A percentile compares a stretch with the other conserved stretches of the same genome.
These are phyloP conservation scores for Tinamus guttatus DNA, from an alignment of 2,113 vertebrate genomes.

Conservation along the genomic window DNA sequence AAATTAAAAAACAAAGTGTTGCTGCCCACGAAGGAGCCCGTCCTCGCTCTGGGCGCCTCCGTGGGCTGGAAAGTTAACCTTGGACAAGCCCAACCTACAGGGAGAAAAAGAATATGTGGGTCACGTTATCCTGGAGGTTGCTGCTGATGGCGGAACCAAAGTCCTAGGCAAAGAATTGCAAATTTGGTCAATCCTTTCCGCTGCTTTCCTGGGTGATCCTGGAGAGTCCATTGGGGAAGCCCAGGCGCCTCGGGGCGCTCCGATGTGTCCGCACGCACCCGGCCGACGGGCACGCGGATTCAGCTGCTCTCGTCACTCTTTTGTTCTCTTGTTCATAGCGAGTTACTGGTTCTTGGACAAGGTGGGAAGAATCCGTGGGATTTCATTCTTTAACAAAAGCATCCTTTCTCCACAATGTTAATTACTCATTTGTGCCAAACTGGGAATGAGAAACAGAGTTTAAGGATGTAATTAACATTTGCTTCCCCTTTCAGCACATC, in stretches of 20 bases:
- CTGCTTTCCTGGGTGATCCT: background rate
- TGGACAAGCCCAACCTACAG: background rate
- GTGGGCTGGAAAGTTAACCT: background rate
- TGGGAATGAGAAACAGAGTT: background rate
- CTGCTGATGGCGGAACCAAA: background rate
- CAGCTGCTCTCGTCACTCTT: background rate
- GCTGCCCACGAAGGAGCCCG: background rate
- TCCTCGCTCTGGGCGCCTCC: background rate
- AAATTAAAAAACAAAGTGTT: background rate
- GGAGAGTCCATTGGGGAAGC: background rate
- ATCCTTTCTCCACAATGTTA: background rate
- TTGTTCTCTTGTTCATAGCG: background rate
- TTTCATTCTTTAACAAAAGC: background rate
- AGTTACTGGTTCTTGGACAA: background rate
- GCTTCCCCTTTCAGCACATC: background rate
- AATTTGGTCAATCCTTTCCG: rapidly evolving
- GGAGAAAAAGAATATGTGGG: background rate
- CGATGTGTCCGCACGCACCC: background rate
- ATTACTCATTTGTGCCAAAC: background rate
- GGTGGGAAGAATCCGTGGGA: background rate
- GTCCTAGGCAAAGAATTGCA: background rate
- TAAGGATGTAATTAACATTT: background rate
- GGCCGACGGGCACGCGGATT: too few relatives aligned
- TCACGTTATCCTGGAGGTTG: background rate
- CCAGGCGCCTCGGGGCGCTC: background rate